Base-by-base conservation (phyloP, 2,888 invertebrate genomes). In the Teleogryllus oceanicus region DNA sequence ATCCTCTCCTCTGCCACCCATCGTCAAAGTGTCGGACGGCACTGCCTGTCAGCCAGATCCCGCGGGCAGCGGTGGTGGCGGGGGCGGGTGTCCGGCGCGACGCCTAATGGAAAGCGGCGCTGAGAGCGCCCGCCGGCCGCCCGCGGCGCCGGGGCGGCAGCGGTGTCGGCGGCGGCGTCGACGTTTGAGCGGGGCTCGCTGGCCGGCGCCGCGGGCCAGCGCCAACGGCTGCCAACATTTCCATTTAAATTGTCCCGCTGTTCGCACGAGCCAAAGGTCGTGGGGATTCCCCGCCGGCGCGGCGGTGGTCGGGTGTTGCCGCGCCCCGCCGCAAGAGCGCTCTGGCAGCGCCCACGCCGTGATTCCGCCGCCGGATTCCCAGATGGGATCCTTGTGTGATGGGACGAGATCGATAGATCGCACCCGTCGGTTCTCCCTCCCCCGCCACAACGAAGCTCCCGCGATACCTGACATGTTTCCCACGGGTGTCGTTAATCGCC, bases 231-330 rank as follows among this genome's bases (percentile, higher is more conserved):
- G n/a, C 62, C 62, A 62, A 62, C 62, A 62, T 62, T 62, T 62
- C 62, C 62, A 62, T 62, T 62, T 62, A 62, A 62, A 62, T 62
- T 62, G 62, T 62, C n/a, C n/a, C n/a, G n/a, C 62, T 62, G 62
- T 62, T n/a, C 62, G 62, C 37, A 37, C 37, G 37, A 37, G 37
- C 37, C 37, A 37, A 37, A 37, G 37, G 37, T 37, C 37, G 37
- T 8, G 37, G 37, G 37, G 37, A 37, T 37, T 37, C 37, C 37
- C 37, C 37, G 37, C 5, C 37, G 37, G 37, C 37, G 37, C 37
- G 5, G 4, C 37, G 37, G 37, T 8, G 37, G 37, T 37, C 37
- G 37, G 37, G 37, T 37, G 37, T 37, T 37, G 37, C 5, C 37
- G 4, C 37, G 5, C 37, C 37, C 37, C 37, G 37, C 37, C 37